phyloP scores from a whole-genome alignment of 2,113 vertebrate genomes.

The Lepus timidus region DNA sequence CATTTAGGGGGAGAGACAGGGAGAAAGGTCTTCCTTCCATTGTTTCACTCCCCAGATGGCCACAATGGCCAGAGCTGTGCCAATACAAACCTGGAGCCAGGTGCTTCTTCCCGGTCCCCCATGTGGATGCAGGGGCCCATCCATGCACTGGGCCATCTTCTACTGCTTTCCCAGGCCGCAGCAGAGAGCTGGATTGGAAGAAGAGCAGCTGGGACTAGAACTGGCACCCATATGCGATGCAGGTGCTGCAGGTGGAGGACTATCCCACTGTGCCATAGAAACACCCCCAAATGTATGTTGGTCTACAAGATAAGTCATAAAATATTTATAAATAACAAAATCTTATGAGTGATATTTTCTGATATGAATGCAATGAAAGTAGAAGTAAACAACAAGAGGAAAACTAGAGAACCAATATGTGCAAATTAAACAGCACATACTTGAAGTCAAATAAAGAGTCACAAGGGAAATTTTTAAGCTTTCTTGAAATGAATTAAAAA shows the following conservation, averaged over 20 bases:
- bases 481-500: not conserved
- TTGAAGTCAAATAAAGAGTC: not conserved
- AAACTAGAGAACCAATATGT: not conserved
- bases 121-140: no score
- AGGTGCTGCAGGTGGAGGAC: not conserved
- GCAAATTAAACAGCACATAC: not conserved
- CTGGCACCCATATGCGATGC: no score
- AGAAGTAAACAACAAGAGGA: not conserved
- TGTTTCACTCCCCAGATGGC: no score
- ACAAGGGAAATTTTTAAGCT: not conserved
- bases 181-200: no score
- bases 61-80: no score
- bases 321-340: not conserved
- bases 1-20: no score
- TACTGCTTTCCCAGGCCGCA: no score
- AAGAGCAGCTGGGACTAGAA: no score
- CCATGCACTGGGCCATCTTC: no score
- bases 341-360: not conserved
- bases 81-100: no score
- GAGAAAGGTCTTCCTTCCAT: no score
- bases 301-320: not conserved
- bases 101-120: no score
- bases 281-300: not conserved
- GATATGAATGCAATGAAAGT: not conserved
- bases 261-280: not conserved